phyloP scores from a whole-genome alignment of 2,888 invertebrate species.

The Pandemis corylana region DNA sequence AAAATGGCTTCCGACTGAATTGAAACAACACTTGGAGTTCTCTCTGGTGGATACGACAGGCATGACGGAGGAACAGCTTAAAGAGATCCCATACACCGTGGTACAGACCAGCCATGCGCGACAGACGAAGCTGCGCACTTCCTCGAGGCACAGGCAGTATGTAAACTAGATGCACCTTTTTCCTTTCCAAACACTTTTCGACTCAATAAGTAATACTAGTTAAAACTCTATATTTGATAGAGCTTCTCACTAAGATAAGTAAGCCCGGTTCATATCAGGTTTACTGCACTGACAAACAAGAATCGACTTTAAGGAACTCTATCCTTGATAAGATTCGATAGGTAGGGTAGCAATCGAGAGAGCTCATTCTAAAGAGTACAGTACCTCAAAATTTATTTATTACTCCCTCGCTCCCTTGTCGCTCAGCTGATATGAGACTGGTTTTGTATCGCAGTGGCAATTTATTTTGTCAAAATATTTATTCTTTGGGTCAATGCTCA shows the following conservation, averaged over 20 bases:
- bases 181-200: neutral
- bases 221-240: neutral
- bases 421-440: neutral
- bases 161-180: slow-evolving; percentile 43
- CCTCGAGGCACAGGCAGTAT: slow-evolving; percentile 77
- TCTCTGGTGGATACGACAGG: slow-evolving; percentile 94
- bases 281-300: too few species aligned
- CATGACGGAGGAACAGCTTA: slow-evolving; percentile 94
- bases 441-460: neutral
- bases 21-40: slow-evolving; percentile 94
- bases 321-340: neutral
- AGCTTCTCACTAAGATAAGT: too few species aligned
- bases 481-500: neutral
- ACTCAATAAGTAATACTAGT: neutral
- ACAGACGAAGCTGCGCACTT: slow-evolving; percentile 83
- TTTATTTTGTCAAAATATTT: neutral
- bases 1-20: slow-evolving; percentile 89
- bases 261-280: too few species aligned
- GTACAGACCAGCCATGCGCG: slow-evolving; percentile 90
- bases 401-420: too few species aligned
- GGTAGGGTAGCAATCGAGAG: neutral
- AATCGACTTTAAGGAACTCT: too few species aligned
- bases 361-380: neutral
- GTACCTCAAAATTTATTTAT: too few species aligned
- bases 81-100: slow-evolving; percentile 95